Evolutionary conservation across 1,140 invertebrate species (phyloP), one percentile per base, ranked within the genome.

Genomic region (Acromyrmex echinatior): DNA sequence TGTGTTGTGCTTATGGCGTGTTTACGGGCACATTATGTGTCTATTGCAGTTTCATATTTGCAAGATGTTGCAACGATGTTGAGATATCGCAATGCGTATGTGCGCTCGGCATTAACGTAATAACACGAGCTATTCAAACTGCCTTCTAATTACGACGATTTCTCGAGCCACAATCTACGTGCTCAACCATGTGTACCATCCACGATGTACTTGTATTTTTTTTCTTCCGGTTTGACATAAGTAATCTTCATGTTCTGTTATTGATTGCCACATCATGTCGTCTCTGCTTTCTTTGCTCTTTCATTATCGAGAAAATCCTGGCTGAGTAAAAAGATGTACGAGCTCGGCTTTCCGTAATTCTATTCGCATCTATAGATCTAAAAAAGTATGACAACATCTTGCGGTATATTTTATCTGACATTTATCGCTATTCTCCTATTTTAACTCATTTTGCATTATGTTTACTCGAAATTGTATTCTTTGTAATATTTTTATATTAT

Each of bases 121-220:
- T 31, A 63, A 79, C 25, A 18, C 77, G 39, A 35, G 35, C 35
- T 58, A 31, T 53, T 45, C 76, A 35, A 79, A 53, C 53, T 76
- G n/a, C 73, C 31, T 76, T 76, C 73, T 76, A 76, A 76, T 76
- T 58, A 76, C 12, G 53, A n/a, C 14, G 28, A 76, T 76, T 56
- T 76, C 31, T 58, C 12, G 39, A 63, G 28, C 16, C 39, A 56
- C 39, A 62, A 62, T 62, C 56, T 39, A 39, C 21, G n/a, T 62
- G n/a, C 18, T 77, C 16, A 25, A 74, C 39, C 25, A 63, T 21
- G 74, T 62, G 16, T 65, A 58, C 14, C 28, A 49, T 12, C 18
- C 45, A 39, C 62, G 7, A 5, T 56, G 21, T 68, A 9, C 60
- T 31, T n/a, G 1, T 39, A 51, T 53, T 73, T 31, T 73, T 31